Evolutionary conservation across 2,888 invertebrate species (phyloP).

Genomic region (Leptura quadrifasciata): DNA sequence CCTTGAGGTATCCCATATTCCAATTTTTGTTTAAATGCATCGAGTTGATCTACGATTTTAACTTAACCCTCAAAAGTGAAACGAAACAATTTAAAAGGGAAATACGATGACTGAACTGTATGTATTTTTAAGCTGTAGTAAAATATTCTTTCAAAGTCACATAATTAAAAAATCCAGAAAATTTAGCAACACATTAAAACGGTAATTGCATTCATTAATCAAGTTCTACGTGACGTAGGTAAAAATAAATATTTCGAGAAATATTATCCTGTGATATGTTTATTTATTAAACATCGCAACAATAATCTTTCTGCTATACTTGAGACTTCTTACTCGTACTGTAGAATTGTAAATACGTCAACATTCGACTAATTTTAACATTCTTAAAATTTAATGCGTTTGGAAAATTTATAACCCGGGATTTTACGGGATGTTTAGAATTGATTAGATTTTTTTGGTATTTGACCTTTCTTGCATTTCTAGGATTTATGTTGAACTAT

Average conservation of each 20-base stretch:
- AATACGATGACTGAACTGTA: too few relatives aligned
- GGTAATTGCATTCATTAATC: neutral
- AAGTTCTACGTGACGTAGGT: neutral
- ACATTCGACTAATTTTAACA: constrained; percentile 11
- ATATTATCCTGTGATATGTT: neutral
- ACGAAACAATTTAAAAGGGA: too few relatives aligned
- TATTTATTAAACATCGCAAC: neutral
- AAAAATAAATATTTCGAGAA: neutral
- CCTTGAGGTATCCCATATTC: too few relatives aligned
- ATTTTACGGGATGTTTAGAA: constrained; percentile 4
- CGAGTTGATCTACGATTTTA: too few relatives aligned
- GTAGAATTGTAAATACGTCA: neutral
- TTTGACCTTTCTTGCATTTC: constrained; percentile 12
- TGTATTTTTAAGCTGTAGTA: too few relatives aligned
- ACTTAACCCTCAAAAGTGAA: too few relatives aligned
- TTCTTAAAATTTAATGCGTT: neutral
- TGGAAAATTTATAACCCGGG: constrained; percentile 4
- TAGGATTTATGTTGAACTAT: neutral
- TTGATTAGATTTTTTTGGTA: neutral
- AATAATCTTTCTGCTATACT: constrained; percentile 15
- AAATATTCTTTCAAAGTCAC: too few relatives aligned
- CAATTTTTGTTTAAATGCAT: too few relatives aligned
- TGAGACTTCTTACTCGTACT: neutral
- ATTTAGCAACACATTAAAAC: neutral
- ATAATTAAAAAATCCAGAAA: too few relatives aligned